Percentiles rank a stretch among this genome's conserved stretches.
Conservation (phyloP, 2,113 vertebrate genomes). For the Triplophysa rosa region DNA sequence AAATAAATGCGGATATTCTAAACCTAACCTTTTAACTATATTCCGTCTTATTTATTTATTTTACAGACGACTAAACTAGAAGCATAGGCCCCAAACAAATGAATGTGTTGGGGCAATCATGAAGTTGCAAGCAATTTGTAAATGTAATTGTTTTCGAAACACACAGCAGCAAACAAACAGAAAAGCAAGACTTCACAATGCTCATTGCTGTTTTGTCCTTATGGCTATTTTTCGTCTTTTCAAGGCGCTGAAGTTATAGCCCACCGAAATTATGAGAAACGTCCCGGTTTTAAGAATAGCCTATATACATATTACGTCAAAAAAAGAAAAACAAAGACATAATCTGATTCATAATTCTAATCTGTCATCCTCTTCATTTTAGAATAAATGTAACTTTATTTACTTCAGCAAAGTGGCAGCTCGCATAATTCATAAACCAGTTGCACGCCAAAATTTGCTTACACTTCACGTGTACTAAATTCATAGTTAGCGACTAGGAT, state of each 20-base stretch:
- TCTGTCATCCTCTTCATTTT: not conserved
- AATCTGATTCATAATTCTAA: not conserved
- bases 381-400: not conserved
- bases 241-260: no score
- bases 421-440: not conserved
- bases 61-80: not conserved
- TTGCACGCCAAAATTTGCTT: not conserved
- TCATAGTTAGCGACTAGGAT: not conserved
- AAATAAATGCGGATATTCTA: not conserved
- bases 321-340: not conserved
- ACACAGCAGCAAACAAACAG: not conserved
- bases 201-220: not conserved
- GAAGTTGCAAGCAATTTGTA: not conserved
- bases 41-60: not conserved
- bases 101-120: not conserved
- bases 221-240: not conserved
- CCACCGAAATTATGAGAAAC: no score
- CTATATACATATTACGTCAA: not conserved
- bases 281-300: no score
- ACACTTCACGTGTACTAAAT: not conserved
- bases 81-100: constrained; percentile 13
- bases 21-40: not conserved
- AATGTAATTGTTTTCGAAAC: not conserved
- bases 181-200: not conserved
- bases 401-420: not conserved